Evolutionary conservation across 2,797 vertebrate species (phyloP).

Genomic region (Echeneis naucrates): DNA sequence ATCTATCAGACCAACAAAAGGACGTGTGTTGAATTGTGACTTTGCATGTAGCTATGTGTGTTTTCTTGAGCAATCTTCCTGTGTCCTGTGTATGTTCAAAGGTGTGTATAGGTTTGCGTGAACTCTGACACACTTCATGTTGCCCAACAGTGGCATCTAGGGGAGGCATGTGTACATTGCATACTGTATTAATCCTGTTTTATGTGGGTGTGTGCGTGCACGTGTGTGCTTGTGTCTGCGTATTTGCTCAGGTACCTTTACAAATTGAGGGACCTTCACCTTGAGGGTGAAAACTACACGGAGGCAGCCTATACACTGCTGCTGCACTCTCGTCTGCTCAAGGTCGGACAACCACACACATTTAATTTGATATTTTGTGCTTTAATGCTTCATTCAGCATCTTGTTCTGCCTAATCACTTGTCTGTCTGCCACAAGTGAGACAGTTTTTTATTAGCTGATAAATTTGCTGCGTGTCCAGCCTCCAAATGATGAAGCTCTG

Average conservation of each 20-base stretch:
- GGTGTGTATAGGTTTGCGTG: slow-evolving; percentile 3
- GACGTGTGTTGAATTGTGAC: background rate
- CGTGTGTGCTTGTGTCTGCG: slow-evolving; percentile 6
- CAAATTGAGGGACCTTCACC: slow-evolving; percentile 95
- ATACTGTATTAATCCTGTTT: slow-evolving; percentile 12
- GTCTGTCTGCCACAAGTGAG: slow-evolving; percentile 33
- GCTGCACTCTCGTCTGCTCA: slow-evolving; percentile 95
- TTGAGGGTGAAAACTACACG: slow-evolving; percentile 97
- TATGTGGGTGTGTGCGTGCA: slow-evolving; percentile 15
- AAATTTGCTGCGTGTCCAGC: slow-evolving; percentile 50
- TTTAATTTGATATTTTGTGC: slow-evolving; percentile 15
- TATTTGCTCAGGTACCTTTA: slow-evolving; percentile 90
- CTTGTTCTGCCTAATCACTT: slow-evolving; percentile 45
- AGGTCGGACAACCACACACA: slow-evolving; percentile 82
- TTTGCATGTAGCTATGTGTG: slow-evolving; percentile 3
- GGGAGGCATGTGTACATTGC: slow-evolving; percentile 56
- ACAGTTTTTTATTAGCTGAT: slow-evolving; percentile 60
- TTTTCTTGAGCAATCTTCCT: slow-evolving; percentile 20
- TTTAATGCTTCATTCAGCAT: slow-evolving; percentile 21
- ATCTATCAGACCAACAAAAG: slow-evolving; percentile 32
- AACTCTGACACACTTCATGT: slow-evolving; percentile 15
- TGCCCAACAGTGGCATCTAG: slow-evolving; percentile 80
- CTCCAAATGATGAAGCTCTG: slow-evolving; percentile 55
- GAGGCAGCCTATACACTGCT: slow-evolving; percentile 96
- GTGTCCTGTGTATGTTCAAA: slow-evolving; percentile 8